phyloP scores from a whole-genome alignment of 2,797 vertebrate species.

The Enteromius unitaeniatus region DNA sequence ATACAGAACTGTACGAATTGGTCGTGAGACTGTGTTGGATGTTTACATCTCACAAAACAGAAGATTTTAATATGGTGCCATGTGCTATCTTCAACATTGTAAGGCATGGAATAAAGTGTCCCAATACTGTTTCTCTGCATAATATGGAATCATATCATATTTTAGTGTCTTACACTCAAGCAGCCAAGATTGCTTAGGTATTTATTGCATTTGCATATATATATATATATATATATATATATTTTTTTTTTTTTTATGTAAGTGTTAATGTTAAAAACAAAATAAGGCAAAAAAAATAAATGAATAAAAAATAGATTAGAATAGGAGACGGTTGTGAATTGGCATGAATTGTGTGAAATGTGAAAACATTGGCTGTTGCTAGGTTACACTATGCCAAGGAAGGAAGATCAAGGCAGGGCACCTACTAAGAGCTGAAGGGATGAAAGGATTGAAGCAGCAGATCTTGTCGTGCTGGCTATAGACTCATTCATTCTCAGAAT shows the following conservation, averaged over 20 bases:
- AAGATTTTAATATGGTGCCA: neutral
- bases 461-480: neutral
- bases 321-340: neutral
- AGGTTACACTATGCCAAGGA: neutral
- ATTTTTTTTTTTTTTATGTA: neutral
- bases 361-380: slow-evolving; percentile 19
- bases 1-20: too few species aligned
- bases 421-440: neutral
- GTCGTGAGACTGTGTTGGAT: neutral
- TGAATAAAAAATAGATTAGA: neutral
- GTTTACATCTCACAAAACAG: neutral
- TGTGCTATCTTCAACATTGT: neutral
- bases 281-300: neutral
- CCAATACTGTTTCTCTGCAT: neutral
- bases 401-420: slow-evolving; percentile 16
- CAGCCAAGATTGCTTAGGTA: neutral
- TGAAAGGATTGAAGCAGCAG: slow-evolving; percentile 10
- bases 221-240: too few species aligned
- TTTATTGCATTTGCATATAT: neutral
- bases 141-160: neutral
- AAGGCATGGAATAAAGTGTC: neutral
- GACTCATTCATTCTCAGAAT: slow-evolving; percentile 10
- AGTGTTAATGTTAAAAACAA: neutral
- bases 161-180: neutral
- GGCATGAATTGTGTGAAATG: neutral